Evolutionary conservation across 2,113 vertebrate genomes (phyloP), one percentile per base, ranked within the genome.

Genomic region (Mirounga angustirostris): DNA sequence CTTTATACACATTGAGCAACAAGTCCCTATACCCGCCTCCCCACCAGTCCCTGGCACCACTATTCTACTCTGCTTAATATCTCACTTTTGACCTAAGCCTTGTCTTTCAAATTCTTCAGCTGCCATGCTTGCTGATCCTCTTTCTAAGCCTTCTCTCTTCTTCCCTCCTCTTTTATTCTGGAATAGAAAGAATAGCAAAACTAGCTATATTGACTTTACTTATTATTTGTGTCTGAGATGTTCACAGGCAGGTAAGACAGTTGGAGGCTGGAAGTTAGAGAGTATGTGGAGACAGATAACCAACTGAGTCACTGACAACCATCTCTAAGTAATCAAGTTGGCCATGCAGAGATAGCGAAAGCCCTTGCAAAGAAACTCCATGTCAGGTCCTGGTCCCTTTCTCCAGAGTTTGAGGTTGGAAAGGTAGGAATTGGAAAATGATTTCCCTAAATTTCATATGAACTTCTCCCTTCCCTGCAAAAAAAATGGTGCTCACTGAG

Each of bases 401-500:
- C 81, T 96, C 40, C 8, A 54, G n/a, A 86, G n/a, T 86, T 69
- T 89, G 83, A 63, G 5, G 50, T 63, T 85, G 46, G 26, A 96
- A 94, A 85, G 15, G 33, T 88, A 3, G 11, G 2, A 82, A 82
- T 58, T 93, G 18, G 15, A 74, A 88, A 74, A 88, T 52, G 40
- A 89, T n/a, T 76, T 93, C 15, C 15, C 36, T 26, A 89, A 96
- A 89, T 82, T 97, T 86, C 30, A 83, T 63, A 46, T 67, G 73
- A 76, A 40, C 4, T 65, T 89, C 65, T 80, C 92, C 15, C 22
- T 50, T 58, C 26, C 69, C 22, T 74, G 28, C 21, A 59, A 88
- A 92, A 92, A 73, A 43, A 92, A 8, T 79, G 36, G 22, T 95
- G 18, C 40, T 95, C 61, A 71, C 21, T 82, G 82, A 82, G 63